These are phyloP conservation scores for Macaria liturata DNA, from an alignment of 2,888 invertebrate species.

Conservation along the genomic window DNA sequence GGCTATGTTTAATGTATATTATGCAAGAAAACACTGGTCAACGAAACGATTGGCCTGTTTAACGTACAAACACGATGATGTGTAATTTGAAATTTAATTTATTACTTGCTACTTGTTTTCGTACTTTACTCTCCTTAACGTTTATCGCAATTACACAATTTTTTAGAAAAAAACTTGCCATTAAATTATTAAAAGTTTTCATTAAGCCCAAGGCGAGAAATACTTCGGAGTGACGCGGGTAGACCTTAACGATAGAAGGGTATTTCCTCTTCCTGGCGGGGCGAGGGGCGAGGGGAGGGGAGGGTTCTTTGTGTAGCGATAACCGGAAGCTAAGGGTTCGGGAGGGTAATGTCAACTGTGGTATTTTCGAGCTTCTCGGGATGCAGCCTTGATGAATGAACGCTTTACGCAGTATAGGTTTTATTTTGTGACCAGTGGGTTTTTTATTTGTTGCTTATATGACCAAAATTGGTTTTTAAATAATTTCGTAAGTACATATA, in stretches of 20 bases:
- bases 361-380: constrained; percentile 75
- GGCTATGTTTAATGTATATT: too few relatives aligned
- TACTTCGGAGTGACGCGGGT: constrained; percentile 71
- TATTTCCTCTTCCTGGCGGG: constrained; percentile 77
- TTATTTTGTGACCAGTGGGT: too few relatives aligned
- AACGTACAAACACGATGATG: too few relatives aligned
- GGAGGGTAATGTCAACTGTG: constrained; percentile 80
- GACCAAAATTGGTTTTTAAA: background rate
- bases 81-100: too few relatives aligned
- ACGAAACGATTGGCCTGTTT: too few relatives aligned
- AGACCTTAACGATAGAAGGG: constrained; percentile 81
- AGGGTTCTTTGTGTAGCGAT: constrained; percentile 79
- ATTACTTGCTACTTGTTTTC: too few relatives aligned
- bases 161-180: constrained; percentile 15
- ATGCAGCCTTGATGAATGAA: constrained; percentile 56
- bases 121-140: too few relatives aligned
- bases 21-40: too few relatives aligned
- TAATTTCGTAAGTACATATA: too few relatives aligned
- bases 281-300: constrained; percentile 50
- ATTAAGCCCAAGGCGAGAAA: constrained; percentile 53
- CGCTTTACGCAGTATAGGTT: constrained; percentile 22
- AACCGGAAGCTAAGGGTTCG: constrained; percentile 81
- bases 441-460: too few relatives aligned
- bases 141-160: background rate
- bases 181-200: constrained; percentile 34